These are phyloP conservation scores for Drosophila setifemur DNA, from an alignment of 1,140 invertebrate genomes.

Conservation along the genomic window DNA sequence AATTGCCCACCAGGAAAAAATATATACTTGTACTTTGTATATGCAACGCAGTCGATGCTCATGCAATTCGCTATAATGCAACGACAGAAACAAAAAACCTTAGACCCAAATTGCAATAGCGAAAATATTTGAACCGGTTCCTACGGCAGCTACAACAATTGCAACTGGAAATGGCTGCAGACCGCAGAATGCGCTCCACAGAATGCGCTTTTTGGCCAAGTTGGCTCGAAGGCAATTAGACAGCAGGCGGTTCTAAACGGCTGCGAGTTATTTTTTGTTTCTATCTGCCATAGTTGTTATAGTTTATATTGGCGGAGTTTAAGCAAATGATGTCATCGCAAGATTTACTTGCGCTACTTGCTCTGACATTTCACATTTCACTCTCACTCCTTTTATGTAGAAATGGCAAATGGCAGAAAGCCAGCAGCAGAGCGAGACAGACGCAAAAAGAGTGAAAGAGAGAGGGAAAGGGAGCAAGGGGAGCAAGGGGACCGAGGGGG, in stretches of 20 bases:
- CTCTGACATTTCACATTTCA: conserved; percentile 77
- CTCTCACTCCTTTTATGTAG: conserved; percentile 77
- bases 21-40: conserved; percentile 3
- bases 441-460: conserved; percentile 17
- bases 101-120: conserved; percentile 70
- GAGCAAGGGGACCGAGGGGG: neutral
- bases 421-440: conserved; percentile 33
- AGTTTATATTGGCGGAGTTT: neutral
- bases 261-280: neutral
- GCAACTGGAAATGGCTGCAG: conserved; percentile 58
- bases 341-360: conserved; percentile 45
- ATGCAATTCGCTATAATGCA: conserved; percentile 60
- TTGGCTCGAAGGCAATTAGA: conserved; percentile 45
- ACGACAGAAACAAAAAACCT: conserved; percentile 44
- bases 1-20: conserved; percentile 30
- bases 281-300: neutral
- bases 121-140: conserved; percentile 76
- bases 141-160: conserved; percentile 32
- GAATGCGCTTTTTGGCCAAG: conserved; percentile 52
- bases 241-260: conserved; percentile 22
- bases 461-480: neutral
- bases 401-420: conserved; percentile 60
- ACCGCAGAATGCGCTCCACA: conserved; percentile 55
- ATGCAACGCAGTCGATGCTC: conserved; percentile 48
- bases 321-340: conserved; percentile 67